Base-by-base conservation (phyloP, 2,888 invertebrate genomes). In the Meganola albula region DNA sequence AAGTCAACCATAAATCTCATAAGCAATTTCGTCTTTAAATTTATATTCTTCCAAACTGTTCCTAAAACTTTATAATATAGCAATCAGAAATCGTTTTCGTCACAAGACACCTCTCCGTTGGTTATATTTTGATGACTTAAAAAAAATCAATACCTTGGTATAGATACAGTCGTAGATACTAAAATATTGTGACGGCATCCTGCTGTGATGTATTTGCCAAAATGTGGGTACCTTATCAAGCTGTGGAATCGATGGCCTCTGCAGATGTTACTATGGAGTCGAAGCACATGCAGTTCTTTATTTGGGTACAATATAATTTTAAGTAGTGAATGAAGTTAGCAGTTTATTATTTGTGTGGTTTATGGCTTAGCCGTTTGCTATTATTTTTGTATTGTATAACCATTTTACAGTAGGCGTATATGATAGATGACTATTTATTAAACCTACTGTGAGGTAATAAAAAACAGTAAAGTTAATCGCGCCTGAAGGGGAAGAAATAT, bases 101-200 rank as follows among this genome's bases (percentile, higher is more conserved):
- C 8, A n/a, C 35, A 24, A 21, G 26, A 16, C 9, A 42, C 32
- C 31, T 23, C 37, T 37, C 12, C 31, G 30, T 33, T 34, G 31
- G 42, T 43, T 53, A 53, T 47, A 53, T 40, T 43, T 42, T 42
- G 40, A 47, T 48, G 51, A 46, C 36, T 44, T 34, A 13, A 49
- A 58, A 61, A 62, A 72, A 73, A 59, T 41, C 44, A 58, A 63
- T 61, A 58, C 58, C 38, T 47, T 55, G 62, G 68, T 65, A 66
- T 58, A 69, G 73, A 80, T 74, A 71, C 67, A 77, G 66, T 55
- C 59, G 64, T 73, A 65, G 67, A 73, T 71, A 79, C 72, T 77
- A 74, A 82, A 85, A 85, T 85, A 85, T 85, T 85, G 74, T 85
- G 84, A 85, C 70, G 82, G 82, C 78, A 24, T 63, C 85, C 82